Evolutionary conservation across 2,888 invertebrate species (phyloP).

Genomic region (Phengaris arion): DNA sequence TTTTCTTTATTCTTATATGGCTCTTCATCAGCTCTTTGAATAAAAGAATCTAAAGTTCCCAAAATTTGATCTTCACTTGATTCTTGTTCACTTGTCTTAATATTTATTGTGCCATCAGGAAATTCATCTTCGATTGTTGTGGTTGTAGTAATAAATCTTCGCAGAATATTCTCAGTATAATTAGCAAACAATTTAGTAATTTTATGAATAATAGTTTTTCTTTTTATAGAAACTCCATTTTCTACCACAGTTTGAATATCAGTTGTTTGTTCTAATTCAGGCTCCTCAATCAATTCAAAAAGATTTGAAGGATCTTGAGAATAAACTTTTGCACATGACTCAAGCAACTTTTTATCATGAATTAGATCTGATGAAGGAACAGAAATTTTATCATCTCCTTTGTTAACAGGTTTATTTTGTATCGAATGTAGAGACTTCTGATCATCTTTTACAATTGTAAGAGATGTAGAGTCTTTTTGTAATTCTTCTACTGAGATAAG

Average conservation of each 20-base stretch:
- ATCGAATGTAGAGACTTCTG: slow-evolving; percentile 32
- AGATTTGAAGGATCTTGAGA: not conserved
- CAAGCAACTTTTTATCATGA: not conserved
- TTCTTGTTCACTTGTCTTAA: slow-evolving; percentile 45
- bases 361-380: not conserved
- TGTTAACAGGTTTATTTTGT: slow-evolving; percentile 19
- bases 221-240: slow-evolving; percentile 43
- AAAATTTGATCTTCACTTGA: slow-evolving; percentile 42
- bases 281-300: slow-evolving; percentile 40
- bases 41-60: slow-evolving; percentile 20
- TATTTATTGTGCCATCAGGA: slow-evolving; percentile 46
- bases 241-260: slow-evolving; percentile 41
- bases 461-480: not conserved
- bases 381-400: not conserved
- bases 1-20: not conserved
- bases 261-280: slow-evolving; percentile 38
- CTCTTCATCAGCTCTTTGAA: not conserved
- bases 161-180: slow-evolving; percentile 38
- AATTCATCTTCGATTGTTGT: slow-evolving; percentile 47
- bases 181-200: slow-evolving; percentile 43
- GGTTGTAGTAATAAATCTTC: slow-evolving; percentile 45
- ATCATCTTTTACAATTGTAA: slow-evolving; percentile 28
- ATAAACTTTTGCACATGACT: not conserved
- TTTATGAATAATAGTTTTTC: slow-evolving; percentile 44
- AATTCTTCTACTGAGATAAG: slow-evolving; percentile 21